Conservation (phyloP, 2,888 invertebrate genomes). For the Graphium colonna region DNA sequence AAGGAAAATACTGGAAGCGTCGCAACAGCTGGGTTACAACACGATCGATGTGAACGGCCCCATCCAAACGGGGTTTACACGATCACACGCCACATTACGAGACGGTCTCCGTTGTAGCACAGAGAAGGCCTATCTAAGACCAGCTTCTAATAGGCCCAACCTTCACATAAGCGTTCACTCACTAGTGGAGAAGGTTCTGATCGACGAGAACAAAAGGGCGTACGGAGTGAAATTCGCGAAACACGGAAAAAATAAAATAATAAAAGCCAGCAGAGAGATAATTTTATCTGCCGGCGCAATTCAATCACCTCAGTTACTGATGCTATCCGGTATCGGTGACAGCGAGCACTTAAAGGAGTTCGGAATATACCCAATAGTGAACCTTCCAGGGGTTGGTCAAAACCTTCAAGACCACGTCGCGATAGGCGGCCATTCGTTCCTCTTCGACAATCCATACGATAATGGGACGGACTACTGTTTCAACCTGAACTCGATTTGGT, state of each 20-base stretch:
- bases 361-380: slow-evolving; percentile 80
- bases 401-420: slow-evolving; percentile 93
- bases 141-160: slow-evolving; percentile 83
- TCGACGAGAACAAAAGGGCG: slow-evolving; percentile 82
- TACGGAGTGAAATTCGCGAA: slow-evolving; percentile 85
- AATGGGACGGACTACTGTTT: slow-evolving; percentile 83
- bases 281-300: slow-evolving; percentile 92
- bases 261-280: slow-evolving; percentile 86
- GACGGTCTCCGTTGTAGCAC: slow-evolving; percentile 91
- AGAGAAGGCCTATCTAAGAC: slow-evolving; percentile 89
- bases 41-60: slow-evolving; percentile 87
- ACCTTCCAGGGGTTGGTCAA: slow-evolving; percentile 86
- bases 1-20: slow-evolving; percentile 85
- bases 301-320: slow-evolving; percentile 90
- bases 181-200: slow-evolving; percentile 83
- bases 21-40: slow-evolving; percentile 84
- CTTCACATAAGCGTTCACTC: slow-evolving; percentile 86
- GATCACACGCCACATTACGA: slow-evolving; percentile 87
- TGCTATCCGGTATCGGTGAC: slow-evolving; percentile 92
- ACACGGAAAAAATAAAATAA: slow-evolving; percentile 70
- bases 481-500: slow-evolving; percentile 83
- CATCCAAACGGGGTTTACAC: slow-evolving; percentile 88
- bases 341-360: slow-evolving; percentile 80
- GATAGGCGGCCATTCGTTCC: slow-evolving; percentile 87
- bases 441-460: slow-evolving; percentile 82